Conservation (phyloP, 2,797 vertebrate species). For the Philypnodon macrostomus region DNA sequence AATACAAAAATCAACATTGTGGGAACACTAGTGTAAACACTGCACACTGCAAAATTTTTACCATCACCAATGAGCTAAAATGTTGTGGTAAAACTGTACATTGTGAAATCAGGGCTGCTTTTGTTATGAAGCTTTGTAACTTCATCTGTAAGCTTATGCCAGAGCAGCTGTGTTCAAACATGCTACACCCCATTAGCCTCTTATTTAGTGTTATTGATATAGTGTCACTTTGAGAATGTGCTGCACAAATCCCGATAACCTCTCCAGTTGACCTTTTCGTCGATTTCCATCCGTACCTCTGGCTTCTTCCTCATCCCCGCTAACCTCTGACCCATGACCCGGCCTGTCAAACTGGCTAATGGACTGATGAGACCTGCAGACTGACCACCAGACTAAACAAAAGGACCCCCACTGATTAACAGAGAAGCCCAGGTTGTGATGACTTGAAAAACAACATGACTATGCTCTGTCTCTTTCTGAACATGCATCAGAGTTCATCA, state of each 20-base stretch:
- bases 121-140: too few relatives aligned
- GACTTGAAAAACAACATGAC: neutral
- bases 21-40: too few relatives aligned
- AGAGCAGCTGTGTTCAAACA: neutral
- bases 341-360: constrained; percentile 23
- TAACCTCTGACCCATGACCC: constrained; percentile 35
- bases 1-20: too few relatives aligned
- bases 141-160: too few relatives aligned
- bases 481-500: too few relatives aligned
- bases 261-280: neutral
- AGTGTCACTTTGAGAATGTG: neutral
- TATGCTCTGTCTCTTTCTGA: too few relatives aligned
- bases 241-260: constrained; percentile 1
- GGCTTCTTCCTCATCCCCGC: constrained; percentile 4
- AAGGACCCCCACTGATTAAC: constrained; percentile 1
- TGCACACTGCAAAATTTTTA: too few relatives aligned
- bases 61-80: too few relatives aligned
- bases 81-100: too few relatives aligned
- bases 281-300: constrained; percentile 1
- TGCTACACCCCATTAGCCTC: neutral
- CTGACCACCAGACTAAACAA: constrained; percentile 47
- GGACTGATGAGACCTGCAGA: constrained; percentile 21
- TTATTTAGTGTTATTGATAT: constrained; percentile 4
- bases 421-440: neutral
- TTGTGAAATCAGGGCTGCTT: too few relatives aligned